Conservation (phyloP, 2,888 invertebrate species). For the Xanthia icteritia region DNA sequence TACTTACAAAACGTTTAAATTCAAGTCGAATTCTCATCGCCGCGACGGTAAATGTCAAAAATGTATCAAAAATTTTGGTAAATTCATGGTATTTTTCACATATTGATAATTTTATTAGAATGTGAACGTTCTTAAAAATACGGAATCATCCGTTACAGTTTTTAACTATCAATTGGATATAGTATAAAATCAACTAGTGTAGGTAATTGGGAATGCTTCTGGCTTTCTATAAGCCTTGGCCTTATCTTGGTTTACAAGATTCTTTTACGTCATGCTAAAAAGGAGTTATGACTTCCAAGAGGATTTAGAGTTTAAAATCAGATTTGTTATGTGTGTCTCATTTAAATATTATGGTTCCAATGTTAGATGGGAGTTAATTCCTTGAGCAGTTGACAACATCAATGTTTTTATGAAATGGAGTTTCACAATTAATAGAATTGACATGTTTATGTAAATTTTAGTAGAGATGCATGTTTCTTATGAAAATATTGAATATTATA, state of each 20-base stretch:
- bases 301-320: neutral
- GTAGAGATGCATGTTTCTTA: slow-evolving; percentile 23
- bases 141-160: neutral
- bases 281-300: neutral
- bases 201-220: neutral
- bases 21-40: neutral
- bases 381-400: slow-evolving; percentile 27
- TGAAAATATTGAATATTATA: neutral
- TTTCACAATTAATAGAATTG: neutral
- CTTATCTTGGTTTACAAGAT: neutral
- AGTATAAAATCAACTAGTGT: neutral
- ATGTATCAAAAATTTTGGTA: neutral
- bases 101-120: too few species aligned
- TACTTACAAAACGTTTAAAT: neutral
- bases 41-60: neutral
- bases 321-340: neutral
- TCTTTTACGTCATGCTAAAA: neutral
- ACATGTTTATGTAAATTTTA: slow-evolving; percentile 4
- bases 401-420: slow-evolving; percentile 7
- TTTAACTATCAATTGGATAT: neutral
- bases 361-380: slow-evolving; percentile 49
- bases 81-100: neutral
- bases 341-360: slow-evolving; percentile 60
- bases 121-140: neutral
- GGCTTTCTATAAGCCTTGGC: neutral